Evolutionary conservation across 1,140 invertebrate species (phyloP).

Genomic region (Trinorchestia longiramus): DNA sequence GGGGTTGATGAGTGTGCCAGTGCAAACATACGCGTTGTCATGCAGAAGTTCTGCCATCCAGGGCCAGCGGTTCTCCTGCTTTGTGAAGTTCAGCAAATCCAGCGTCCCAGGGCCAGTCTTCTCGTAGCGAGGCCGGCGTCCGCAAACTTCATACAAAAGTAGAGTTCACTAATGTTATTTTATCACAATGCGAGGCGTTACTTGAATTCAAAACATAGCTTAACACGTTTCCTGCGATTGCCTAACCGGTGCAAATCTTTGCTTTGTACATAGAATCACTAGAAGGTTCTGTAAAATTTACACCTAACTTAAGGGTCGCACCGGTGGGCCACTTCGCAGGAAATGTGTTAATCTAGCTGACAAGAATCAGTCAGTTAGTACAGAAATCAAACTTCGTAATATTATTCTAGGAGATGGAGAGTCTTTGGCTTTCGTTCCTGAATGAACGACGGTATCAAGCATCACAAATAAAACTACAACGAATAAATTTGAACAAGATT

Average conservation of each 20-base stretch:
- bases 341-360: not conserved
- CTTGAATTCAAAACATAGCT: not conserved
- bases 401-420: too few species aligned
- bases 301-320: too few species aligned
- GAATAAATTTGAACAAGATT: too few species aligned
- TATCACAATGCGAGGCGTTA: not conserved
- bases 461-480: too few species aligned
- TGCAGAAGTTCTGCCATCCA: not conserved
- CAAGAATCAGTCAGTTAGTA: not conserved
- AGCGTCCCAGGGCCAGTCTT: not conserved
- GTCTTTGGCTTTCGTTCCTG: too few species aligned
- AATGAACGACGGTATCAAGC: too few species aligned
- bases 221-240: too few species aligned
- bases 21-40: not conserved
- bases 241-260: too few species aligned
- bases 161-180: not conserved
- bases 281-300: too few species aligned
- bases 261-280: too few species aligned
- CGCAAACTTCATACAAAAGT: not conserved
- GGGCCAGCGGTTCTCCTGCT: not conserved
- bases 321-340: too few species aligned
- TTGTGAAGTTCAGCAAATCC: not conserved
- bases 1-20: not conserved
- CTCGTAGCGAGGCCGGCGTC: not conserved
- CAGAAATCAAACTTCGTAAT: too few species aligned